phyloP scores from a whole-genome alignment of 2,797 vertebrate genomes.

The Neomorphus geoffroyi region DNA sequence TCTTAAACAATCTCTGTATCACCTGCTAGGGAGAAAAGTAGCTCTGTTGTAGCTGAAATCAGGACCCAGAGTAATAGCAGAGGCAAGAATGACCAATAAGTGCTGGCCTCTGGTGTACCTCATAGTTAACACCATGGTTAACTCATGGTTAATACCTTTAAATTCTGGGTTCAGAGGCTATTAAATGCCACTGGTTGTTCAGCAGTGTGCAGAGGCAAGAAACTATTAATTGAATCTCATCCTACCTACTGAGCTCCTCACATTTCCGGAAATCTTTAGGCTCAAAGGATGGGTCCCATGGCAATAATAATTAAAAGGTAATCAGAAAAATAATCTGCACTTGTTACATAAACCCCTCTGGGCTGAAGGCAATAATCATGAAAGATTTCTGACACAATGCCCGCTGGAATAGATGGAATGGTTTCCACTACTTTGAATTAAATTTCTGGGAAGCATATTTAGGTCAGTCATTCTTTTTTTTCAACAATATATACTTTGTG shows the following conservation, averaged over 20 bases:
- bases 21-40: too few species aligned
- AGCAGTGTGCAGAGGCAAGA: background rate
- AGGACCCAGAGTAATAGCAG: background rate
- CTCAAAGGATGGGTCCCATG: background rate
- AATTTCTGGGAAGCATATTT: background rate
- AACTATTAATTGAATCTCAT: background rate
- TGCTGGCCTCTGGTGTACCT: background rate
- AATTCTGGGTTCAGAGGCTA: background rate
- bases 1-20: too few species aligned
- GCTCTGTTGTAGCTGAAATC: too few species aligned
- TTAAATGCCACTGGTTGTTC: background rate
- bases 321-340: slow-evolving; percentile 26
- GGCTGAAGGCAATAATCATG: background rate
- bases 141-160: background rate
- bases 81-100: background rate
- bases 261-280: background rate
- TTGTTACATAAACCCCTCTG: background rate
- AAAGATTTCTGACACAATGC: background rate
- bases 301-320: slow-evolving; percentile 14
- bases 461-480: background rate
- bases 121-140: background rate
- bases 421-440: background rate
- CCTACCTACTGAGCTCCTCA: background rate
- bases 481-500: background rate
- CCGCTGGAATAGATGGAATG: rapidly evolving